These are phyloP conservation scores for Tipula confusa DNA, from an alignment of 2,888 invertebrate genomes.

Conservation along the genomic window DNA sequence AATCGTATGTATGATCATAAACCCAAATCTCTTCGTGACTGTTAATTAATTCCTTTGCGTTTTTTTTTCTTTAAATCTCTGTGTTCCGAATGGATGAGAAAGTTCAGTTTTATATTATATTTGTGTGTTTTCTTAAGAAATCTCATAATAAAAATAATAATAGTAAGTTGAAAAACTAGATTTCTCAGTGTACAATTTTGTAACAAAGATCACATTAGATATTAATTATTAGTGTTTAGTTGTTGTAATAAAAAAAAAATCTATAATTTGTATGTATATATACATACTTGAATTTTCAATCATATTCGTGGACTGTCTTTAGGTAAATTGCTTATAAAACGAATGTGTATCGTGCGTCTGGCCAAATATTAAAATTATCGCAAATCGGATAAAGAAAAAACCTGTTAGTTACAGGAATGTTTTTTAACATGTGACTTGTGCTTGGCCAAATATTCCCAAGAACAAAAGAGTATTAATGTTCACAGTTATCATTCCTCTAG, in stretches of 20 bases:
- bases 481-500: too few relatives aligned
- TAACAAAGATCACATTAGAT: neutral
- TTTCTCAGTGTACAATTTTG: neutral
- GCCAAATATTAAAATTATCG: too few relatives aligned
- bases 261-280: too few relatives aligned
- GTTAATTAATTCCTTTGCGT: slow-evolving; percentile 14
- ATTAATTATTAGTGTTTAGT: neutral
- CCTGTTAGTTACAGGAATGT: too few relatives aligned
- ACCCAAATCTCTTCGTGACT: neutral
- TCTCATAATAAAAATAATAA: neutral
- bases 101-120: neutral
- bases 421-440: too few relatives aligned
- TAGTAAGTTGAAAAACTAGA: neutral
- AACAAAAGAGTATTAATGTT: too few relatives aligned
- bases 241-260: neutral
- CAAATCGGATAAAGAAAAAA: too few relatives aligned
- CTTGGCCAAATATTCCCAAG: too few relatives aligned
- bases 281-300: neutral
- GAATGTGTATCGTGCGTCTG: too few relatives aligned
- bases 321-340: too few relatives aligned
- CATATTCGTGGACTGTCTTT: neutral
- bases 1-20: neutral
- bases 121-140: neutral
- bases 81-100: neutral
- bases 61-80: neutral